Conservation (phyloP, 2,888 invertebrate species). For the Galeruca laticollis region DNA sequence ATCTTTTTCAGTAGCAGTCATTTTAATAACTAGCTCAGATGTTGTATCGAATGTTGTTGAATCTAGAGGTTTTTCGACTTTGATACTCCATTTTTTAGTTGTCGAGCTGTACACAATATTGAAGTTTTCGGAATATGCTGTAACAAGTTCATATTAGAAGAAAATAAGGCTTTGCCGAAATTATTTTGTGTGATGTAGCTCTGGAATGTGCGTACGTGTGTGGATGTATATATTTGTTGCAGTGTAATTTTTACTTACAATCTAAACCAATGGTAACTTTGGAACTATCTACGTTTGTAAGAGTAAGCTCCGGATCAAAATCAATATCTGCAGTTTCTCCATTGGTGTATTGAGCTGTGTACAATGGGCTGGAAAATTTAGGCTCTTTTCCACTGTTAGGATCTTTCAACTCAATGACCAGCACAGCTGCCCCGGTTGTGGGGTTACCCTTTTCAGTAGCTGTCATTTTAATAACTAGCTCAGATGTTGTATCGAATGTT, state of each 20-base stretch:
- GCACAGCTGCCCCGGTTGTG: conserved; percentile 15
- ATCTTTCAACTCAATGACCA: conserved; percentile 25
- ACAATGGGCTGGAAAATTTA: conserved; percentile 43
- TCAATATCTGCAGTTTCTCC: conserved; percentile 25
- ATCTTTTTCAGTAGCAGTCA: conserved; percentile 17
- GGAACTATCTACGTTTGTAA: too few relatives aligned
- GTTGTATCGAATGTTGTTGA: background rate
- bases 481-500: background rate
- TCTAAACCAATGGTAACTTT: too few relatives aligned
- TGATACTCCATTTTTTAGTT: conserved; percentile 10
- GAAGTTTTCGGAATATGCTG: conserved; percentile 35
- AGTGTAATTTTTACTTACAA: too few relatives aligned
- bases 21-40: conserved; percentile 23
- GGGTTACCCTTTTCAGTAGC: conserved; percentile 13
- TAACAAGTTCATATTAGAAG: too few relatives aligned
- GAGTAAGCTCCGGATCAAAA: background rate
- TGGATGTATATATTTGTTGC: background rate
- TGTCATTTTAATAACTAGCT: conserved; percentile 26
- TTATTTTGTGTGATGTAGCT: background rate
- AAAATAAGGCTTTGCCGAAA: background rate
- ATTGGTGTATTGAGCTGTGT: conserved; percentile 41
- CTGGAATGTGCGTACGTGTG: background rate
- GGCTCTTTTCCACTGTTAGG: conserved; percentile 24
- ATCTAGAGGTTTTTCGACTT: conserved; percentile 11
- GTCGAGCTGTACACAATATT: conserved; percentile 11